These are phyloP conservation scores for Archaeoteleia sp. DNA, from an alignment of 2,888 invertebrate species.

Conservation along the genomic window DNA sequence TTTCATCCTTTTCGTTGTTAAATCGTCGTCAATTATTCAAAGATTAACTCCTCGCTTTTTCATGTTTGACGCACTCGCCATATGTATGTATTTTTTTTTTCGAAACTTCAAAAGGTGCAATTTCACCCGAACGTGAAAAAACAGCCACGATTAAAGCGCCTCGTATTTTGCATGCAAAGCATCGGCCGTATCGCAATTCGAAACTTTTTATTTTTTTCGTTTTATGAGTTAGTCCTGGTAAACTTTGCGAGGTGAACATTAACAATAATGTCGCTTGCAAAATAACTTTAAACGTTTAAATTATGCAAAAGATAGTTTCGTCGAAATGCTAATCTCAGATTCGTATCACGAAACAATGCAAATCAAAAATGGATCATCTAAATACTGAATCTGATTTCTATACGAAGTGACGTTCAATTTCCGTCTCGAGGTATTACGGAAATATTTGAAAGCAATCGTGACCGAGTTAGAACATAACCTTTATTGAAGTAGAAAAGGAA, in stretches of 20 bases:
- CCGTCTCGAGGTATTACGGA: slow-evolving; percentile 9
- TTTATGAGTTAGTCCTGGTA: neutral
- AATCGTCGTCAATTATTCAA: slow-evolving; percentile 23
- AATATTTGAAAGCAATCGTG: slow-evolving; percentile 18
- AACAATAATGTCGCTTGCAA: no score
- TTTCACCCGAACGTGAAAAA: no score
- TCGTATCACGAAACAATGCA: no score
- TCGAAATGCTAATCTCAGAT: no score
- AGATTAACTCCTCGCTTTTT: slow-evolving; percentile 8
- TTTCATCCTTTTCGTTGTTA: slow-evolving; percentile 5
- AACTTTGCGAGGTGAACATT: no score
- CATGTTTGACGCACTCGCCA: neutral
- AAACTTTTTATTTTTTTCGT: neutral
- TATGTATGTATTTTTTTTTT: neutral
- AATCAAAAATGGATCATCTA: slow-evolving; percentile 6
- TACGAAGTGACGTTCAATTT: slow-evolving; percentile 30
- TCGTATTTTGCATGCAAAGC: no score
- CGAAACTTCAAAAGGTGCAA: no score
- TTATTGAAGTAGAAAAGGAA: slow-evolving; percentile 20
- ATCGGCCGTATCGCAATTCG: no score
- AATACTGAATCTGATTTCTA: slow-evolving; percentile 16
- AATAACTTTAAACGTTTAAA: no score
- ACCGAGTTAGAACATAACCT: slow-evolving; percentile 28
- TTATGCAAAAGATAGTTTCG: no score
- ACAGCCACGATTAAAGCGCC: no score